These are phyloP conservation scores for Gandaritis pyraliata DNA, from an alignment of 2,888 invertebrate genomes.

Conservation along the genomic window DNA sequence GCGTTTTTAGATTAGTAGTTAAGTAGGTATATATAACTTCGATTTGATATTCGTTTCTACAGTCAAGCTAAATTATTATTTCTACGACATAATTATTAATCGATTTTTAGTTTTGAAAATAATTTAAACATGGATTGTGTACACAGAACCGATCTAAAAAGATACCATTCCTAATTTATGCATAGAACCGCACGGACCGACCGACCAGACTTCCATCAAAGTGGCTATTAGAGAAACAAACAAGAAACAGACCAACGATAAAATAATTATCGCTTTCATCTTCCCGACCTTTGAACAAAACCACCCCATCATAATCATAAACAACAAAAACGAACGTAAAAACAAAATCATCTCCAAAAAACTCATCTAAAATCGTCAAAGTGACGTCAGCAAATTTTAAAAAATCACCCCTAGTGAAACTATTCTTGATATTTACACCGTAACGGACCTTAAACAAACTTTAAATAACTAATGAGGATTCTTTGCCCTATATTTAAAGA, in stretches of 20 bases:
- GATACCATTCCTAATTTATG: constrained; percentile 71
- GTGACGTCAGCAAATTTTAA: constrained; percentile 77
- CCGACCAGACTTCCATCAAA: constrained; percentile 75
- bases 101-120: background rate
- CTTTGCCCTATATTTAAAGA: constrained; percentile 60
- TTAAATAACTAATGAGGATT: constrained; percentile 63
- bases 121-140: constrained; percentile 31
- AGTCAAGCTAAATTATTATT: no score
- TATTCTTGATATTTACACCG: constrained; percentile 69
- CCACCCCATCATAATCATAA: constrained; percentile 47
- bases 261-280: constrained; percentile 83
- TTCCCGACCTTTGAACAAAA: constrained; percentile 47
- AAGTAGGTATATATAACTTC: no score
- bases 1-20: background rate
- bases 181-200: constrained; percentile 65
- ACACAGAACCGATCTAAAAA: constrained; percentile 51
- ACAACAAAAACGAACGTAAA: constrained; percentile 60
- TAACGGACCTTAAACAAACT: constrained; percentile 81
- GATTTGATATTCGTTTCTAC: no score
- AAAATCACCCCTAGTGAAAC: constrained; percentile 55
- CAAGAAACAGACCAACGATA: constrained; percentile 77
- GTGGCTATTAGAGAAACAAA: constrained; percentile 83
- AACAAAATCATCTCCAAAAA: constrained; percentile 57
- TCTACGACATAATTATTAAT: no score
- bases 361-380: constrained; percentile 67